Base-by-base conservation (phyloP, 2,797 vertebrate species). In the Champsocephalus gunnari region DNA sequence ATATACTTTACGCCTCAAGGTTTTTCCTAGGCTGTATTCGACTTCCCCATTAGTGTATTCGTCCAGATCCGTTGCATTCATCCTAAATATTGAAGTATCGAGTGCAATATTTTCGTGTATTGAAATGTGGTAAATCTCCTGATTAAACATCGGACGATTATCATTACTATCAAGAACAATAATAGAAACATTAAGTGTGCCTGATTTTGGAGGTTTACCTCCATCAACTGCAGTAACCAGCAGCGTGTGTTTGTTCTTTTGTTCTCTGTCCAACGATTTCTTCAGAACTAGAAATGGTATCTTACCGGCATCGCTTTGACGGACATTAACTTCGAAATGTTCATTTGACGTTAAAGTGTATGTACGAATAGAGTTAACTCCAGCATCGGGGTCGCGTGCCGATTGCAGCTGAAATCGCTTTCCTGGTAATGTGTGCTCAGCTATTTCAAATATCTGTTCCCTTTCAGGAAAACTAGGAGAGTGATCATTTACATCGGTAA, bases 401-500 rank as follows among this genome's bases (percentile, higher is more conserved):
- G 91, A 79, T 16, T 94, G 94, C 49, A 97, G 74, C 21, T 95
- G 94, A 45, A 96, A 95, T 0, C 92, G 81, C 3, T 59, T 34
- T 5, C 94, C 93, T 0, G 81, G 60, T 0, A 80, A 0, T 0
- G 86, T 83, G 0, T 83, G 63, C 5, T 95, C 95, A 0, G 3
- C 0, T 50, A 95, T 93, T 59, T 94, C 85, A 10, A 95, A 78
- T 7, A 0, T 34, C 5, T 83, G 87, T 3, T 74, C 48, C 11
- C 66, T 76, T 51, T 91, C 88, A 0, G 80, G 75, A 12, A 96
- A 95, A 8, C 1, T 73, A 0, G 95, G 94, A 0, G 77, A 53
- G 38, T 96, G 89, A 41, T 96, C 95, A 66, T 96, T 96, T 0
- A 94, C 72, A 68, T 96, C 95, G 0, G 81, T 71, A 21, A 96